These are phyloP conservation scores for Leucophora obtusa DNA, from an alignment of 2,888 invertebrate species.

Conservation along the genomic window DNA sequence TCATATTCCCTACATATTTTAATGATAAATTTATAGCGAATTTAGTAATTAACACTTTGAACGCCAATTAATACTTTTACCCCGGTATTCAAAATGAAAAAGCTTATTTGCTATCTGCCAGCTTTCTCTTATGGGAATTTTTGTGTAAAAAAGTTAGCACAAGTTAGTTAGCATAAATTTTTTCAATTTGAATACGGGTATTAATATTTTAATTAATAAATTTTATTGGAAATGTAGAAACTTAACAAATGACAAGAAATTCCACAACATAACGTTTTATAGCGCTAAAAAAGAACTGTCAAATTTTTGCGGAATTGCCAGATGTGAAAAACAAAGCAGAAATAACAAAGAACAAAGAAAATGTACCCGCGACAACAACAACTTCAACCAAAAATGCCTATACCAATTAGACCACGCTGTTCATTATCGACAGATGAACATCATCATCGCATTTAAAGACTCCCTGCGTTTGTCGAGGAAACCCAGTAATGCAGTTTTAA, in stretches of 20 bases:
- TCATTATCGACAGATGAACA: conserved; percentile 77
- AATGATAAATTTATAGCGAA: neutral
- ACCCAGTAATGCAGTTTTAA: conserved; percentile 73
- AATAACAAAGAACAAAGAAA: neutral
- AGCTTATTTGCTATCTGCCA: too few relatives aligned
- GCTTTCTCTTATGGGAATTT: too few relatives aligned
- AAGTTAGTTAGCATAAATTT: too few relatives aligned
- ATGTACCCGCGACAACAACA: conserved; percentile 75
- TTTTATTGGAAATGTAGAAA: neutral
- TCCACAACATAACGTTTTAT: neutral
- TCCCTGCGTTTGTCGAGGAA: conserved; percentile 58
- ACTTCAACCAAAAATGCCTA: conserved; percentile 69
- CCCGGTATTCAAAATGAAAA: too few relatives aligned
- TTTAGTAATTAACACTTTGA: conserved; percentile 1
- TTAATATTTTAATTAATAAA: conserved; percentile 10
- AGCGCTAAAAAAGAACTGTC: conserved; percentile 20
- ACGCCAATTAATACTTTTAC: neutral
- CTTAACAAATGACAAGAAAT: conserved; percentile 42
- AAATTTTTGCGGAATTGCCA: conserved; percentile 26
- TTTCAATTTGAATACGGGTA: too few relatives aligned
- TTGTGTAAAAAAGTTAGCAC: too few relatives aligned
- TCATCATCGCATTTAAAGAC: conserved; percentile 69
- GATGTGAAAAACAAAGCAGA: neutral
- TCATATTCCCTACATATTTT: neutral
- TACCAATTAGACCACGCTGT: conserved; percentile 74